These are phyloP conservation scores for Phenganax marumi DNA, from an alignment of 92 coral and sea anemone species.

Conservation along the genomic window DNA sequence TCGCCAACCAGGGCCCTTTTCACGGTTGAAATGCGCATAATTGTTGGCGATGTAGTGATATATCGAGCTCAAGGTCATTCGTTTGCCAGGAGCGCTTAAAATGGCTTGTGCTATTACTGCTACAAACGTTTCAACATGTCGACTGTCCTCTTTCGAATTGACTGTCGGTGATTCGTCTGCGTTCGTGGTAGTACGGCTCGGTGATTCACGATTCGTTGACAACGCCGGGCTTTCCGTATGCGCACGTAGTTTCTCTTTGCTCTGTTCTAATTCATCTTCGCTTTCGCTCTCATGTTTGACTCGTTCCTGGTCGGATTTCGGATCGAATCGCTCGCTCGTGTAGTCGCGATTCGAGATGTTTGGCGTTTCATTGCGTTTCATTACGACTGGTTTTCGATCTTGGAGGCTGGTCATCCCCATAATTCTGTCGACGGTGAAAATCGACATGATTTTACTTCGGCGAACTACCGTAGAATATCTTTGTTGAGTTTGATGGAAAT, in stretches of 20 bases:
- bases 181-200: neutral
- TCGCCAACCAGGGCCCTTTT: conserved; percentile 99
- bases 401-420: conserved; percentile 6
- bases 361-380: neutral
- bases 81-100: conserved; percentile 90
- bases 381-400: conserved; percentile 20
- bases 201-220: conserved; percentile 3
- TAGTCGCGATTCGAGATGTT: neutral
- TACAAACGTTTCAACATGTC: conserved; percentile 90
- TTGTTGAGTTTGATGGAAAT: neutral
- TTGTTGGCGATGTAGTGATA: conserved; percentile 88
- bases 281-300: neutral
- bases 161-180: neutral
- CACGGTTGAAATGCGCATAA: conserved; percentile 93
- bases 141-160: conserved; percentile 57
- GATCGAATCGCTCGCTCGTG: neutral
- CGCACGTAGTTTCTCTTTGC: conserved; percentile 20
- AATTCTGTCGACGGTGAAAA: conserved; percentile 30
- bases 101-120: conserved; percentile 96
- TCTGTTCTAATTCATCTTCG: neutral
- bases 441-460: neutral
- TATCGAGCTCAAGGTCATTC: conserved; percentile 96
- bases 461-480: neutral
- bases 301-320: neutral
- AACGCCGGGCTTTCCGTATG: neutral